Evolutionary conservation across 1,140 invertebrate genomes (phyloP).

Genomic region (Leptinotarsa undecemlineata): DNA sequence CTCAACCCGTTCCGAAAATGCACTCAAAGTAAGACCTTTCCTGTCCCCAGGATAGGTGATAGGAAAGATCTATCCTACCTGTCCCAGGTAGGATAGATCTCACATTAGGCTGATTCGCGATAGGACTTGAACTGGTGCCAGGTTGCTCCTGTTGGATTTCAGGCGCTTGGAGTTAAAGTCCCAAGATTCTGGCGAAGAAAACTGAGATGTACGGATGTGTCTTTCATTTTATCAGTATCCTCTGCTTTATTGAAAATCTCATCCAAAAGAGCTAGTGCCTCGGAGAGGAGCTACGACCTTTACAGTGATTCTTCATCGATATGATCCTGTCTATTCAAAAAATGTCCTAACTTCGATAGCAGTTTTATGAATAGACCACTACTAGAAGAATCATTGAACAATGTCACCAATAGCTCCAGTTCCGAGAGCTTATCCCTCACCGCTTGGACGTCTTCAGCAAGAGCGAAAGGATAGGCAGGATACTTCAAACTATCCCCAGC

Average conservation of each 20-base stretch:
- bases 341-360: not conserved
- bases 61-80: too few relatives aligned
- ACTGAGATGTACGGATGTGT: not conserved
- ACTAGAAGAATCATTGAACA: not conserved
- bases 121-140: too few relatives aligned
- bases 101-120: not conserved
- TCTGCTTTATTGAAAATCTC: not conserved
- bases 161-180: not conserved
- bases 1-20: not conserved
- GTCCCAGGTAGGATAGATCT: not conserved
- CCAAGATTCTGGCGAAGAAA: not conserved
- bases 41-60: too few relatives aligned
- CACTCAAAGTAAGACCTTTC: not conserved
- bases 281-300: not conserved
- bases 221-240: not conserved
- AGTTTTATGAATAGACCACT: not conserved
- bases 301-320: slow-evolving; percentile 4
- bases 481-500: slow-evolving; percentile 1
- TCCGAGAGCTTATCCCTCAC: slow-evolving; percentile 7
- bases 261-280: not conserved
- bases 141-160: not conserved
- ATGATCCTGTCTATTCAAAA: not conserved
- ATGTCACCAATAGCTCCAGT: not conserved
- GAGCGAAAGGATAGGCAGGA: slow-evolving; percentile 5
- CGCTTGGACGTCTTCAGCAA: slow-evolving; percentile 4